A percentile compares a stretch with the other conserved stretches of the same genome.
Conservation (phyloP, 2,797 vertebrate species). For the Periophthalmus magnuspinnatus region DNA sequence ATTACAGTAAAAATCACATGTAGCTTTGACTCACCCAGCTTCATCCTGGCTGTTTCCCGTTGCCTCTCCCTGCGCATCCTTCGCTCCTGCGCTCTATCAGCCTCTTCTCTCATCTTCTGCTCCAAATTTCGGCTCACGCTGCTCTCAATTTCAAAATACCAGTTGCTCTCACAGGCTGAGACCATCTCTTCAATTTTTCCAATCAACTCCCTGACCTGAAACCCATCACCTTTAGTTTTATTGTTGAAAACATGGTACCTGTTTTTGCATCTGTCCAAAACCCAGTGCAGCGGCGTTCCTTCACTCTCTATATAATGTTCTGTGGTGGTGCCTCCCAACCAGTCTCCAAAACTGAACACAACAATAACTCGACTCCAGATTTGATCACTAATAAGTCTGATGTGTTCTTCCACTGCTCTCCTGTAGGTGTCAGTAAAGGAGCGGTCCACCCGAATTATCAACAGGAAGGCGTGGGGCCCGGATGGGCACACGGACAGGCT, state of each 20-base stretch:
- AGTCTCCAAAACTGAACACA: slow-evolving; percentile 72
- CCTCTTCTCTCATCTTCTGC: slow-evolving; percentile 36
- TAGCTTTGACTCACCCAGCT: slow-evolving; percentile 44
- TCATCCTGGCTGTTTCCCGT: slow-evolving; percentile 45
- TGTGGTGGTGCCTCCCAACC: slow-evolving; percentile 54
- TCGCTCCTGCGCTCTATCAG: slow-evolving; percentile 41
- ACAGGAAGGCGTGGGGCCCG: slow-evolving; percentile 76
- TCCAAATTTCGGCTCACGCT: slow-evolving; percentile 44
- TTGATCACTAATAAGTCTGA: slow-evolving; percentile 51
- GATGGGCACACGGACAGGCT: slow-evolving; percentile 68
- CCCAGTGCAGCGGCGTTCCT: slow-evolving; percentile 57
- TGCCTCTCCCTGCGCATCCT: slow-evolving; percentile 36
- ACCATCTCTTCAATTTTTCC: slow-evolving; percentile 67
- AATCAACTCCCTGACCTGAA: slow-evolving; percentile 69
- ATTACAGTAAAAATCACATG: not conserved
- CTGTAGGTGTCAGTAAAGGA: slow-evolving; percentile 67
- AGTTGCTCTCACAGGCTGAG: not conserved
- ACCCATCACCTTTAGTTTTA: slow-evolving; percentile 49
- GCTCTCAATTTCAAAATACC: slow-evolving; percentile 44
- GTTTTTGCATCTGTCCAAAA: slow-evolving; percentile 61
- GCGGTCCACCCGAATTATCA: slow-evolving; percentile 72
- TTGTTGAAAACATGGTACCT: slow-evolving; percentile 71
- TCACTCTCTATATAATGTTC: slow-evolving; percentile 73
- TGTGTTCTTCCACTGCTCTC: slow-evolving; percentile 59
- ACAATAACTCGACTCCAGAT: slow-evolving; percentile 63